Percentiles rank a stretch among this genome's conserved stretches.
phyloP scores from a whole-genome alignment of 2,888 invertebrate genomes.

The Malthinus flaveolus region DNA sequence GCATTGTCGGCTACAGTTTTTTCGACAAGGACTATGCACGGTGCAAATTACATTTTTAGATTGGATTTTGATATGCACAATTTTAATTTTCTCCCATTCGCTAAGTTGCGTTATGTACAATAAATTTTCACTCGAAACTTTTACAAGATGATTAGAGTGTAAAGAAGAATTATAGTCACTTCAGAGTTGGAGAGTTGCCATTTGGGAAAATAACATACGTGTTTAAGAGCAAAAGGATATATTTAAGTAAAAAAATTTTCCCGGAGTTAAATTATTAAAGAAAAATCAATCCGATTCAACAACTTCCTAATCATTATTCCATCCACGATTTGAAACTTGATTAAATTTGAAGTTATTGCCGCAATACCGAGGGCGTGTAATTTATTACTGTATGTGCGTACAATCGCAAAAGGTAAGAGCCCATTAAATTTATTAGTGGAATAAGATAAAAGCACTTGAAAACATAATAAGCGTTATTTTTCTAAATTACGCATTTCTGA shows the following conservation, averaged over 20 bases:
- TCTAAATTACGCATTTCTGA: constrained; percentile 2
- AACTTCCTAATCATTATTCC: constrained; percentile 42
- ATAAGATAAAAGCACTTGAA: constrained; percentile 27
- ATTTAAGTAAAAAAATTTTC: constrained; percentile 1
- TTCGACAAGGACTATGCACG: no score
- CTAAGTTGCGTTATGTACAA: no score
- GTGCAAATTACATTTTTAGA: no score
- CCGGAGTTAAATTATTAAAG: constrained; percentile 6
- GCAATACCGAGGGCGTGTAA: constrained; percentile 39
- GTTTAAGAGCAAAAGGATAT: no score
- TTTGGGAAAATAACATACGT: no score
- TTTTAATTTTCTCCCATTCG: no score
- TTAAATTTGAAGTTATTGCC: constrained; percentile 47
- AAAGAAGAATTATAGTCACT: no score
- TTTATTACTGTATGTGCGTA: constrained; percentile 41
- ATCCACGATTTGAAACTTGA: constrained; percentile 44
- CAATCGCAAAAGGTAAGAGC: constrained; percentile 31
- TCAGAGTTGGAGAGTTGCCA: no score
- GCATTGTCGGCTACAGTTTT: no score
- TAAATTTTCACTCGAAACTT: no score
- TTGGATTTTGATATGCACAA: no score
- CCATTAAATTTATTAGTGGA: constrained; percentile 37
- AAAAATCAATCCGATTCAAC: constrained; percentile 27
- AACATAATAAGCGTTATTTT: constrained; percentile 7
- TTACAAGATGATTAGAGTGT: no score